These are phyloP conservation scores for Neelides folsomi DNA, from an alignment of 2,888 invertebrate species.

Conservation along the genomic window DNA sequence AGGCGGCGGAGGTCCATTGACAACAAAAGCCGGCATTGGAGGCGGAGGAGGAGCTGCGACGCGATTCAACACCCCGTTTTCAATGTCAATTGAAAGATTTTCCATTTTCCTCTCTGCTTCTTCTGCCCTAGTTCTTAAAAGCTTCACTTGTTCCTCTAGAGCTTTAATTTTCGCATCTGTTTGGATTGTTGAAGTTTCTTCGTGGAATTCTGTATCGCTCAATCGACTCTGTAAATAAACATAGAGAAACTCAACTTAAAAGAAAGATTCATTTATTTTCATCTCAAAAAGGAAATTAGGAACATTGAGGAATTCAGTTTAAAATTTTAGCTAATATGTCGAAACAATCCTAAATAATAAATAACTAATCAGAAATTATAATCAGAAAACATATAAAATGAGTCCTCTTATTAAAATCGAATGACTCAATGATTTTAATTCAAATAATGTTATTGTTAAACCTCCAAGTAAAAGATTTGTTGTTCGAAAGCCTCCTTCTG, in stretches of 20 bases:
- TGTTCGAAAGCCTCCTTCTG: conserved; percentile 22
- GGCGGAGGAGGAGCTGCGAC: conserved; percentile 17
- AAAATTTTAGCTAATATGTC: too few relatives aligned
- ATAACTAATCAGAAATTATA: too few relatives aligned
- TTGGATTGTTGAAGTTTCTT: conserved; percentile 19
- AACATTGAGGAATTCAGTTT: too few relatives aligned
- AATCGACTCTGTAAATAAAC: conserved; percentile 17
- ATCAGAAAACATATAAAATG: too few relatives aligned
- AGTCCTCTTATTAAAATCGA: too few relatives aligned
- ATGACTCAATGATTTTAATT: too few relatives aligned
- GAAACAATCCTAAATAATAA: too few relatives aligned
- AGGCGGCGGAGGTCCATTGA: conserved; percentile 17
- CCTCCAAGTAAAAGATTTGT: conserved; percentile 17
- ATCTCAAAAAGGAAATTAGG: not conserved
- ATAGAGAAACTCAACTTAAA: not conserved
- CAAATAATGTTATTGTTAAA: not conserved
- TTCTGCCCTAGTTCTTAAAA: conserved; percentile 15
- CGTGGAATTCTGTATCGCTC: conserved; percentile 17
- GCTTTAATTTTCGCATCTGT: conserved; percentile 18
- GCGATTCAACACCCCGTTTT: conserved; percentile 6
- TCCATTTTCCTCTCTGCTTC: conserved; percentile 25
- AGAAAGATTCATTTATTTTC: conserved; percentile 2
- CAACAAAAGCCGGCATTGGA: conserved; percentile 9
- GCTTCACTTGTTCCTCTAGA: conserved; percentile 20
- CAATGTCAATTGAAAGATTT: not conserved